These are phyloP conservation scores for Nomada ruficornis DNA, from an alignment of 2,888 invertebrate species.

Conservation along the genomic window DNA sequence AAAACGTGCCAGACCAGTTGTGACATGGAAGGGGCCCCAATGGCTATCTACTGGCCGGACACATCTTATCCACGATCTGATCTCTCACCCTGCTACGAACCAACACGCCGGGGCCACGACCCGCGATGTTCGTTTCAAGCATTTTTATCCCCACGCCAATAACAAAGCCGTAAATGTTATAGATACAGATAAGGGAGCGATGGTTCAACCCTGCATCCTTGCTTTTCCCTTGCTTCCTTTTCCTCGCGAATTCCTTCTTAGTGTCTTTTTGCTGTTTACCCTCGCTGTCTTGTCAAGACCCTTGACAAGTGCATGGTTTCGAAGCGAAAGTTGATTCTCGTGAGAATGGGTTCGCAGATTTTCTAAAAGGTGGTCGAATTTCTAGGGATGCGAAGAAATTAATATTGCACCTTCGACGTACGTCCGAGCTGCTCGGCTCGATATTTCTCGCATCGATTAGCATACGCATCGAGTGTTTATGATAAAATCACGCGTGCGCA, in stretches of 20 bases:
- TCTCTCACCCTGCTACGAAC: constrained; percentile 78
- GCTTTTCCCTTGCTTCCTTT: background rate
- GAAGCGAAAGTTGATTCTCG: no score
- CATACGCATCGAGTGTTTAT: no score
- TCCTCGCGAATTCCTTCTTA: background rate
- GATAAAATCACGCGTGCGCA: no score
- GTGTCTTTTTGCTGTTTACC: background rate
- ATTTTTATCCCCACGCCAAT: constrained; percentile 66
- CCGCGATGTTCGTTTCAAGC: constrained; percentile 70
- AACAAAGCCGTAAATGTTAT: constrained; percentile 63
- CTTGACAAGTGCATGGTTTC: no score
- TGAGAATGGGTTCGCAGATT: no score
- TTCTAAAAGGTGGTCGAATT: no score
- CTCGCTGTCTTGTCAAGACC: background rate
- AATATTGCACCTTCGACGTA: no score
- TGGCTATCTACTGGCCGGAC: constrained; percentile 79
- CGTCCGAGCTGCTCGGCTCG: no score
- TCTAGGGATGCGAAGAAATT: no score
- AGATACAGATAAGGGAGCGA: constrained; percentile 50
- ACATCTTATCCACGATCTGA: constrained; percentile 81
- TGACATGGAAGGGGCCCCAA: constrained; percentile 72
- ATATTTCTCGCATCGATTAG: no score
- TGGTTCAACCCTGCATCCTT: constrained; percentile 23
- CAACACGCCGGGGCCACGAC: constrained; percentile 76
- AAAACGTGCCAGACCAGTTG: constrained; percentile 72